Evolutionary conservation across 2,888 invertebrate genomes (phyloP).

Genomic region (Pseudeuparius sepicola): DNA sequence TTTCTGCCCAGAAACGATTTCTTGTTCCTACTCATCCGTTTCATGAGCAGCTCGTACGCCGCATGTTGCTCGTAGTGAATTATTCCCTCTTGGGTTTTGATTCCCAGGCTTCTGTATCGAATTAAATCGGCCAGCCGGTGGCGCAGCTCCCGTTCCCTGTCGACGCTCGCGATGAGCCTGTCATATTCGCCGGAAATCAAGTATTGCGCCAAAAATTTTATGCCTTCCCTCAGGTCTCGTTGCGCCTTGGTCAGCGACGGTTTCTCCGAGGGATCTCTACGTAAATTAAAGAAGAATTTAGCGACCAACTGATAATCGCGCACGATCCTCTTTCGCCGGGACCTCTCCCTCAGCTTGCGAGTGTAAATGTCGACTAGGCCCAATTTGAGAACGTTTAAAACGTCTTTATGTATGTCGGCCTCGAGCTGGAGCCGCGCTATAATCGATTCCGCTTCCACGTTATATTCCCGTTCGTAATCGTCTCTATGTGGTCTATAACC

Average conservation of each 20-base stretch:
- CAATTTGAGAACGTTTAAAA: conserved; percentile 81
- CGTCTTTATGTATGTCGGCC: conserved; percentile 74
- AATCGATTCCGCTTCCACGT: conserved; percentile 79
- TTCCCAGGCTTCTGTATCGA: conserved; percentile 77
- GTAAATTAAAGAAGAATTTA: conserved; percentile 63
- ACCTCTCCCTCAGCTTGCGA: conserved; percentile 71
- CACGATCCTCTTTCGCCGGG: conserved; percentile 79
- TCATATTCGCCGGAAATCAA: conserved; percentile 79
- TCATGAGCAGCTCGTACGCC: conserved; percentile 44
- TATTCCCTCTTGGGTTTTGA: conserved; percentile 75
- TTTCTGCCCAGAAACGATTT: no score
- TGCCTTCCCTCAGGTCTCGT: conserved; percentile 69
- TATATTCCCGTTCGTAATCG: conserved; percentile 93
- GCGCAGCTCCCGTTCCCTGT: conserved; percentile 76
- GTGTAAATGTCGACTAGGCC: conserved; percentile 91
- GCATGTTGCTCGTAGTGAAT: conserved; percentile 79
- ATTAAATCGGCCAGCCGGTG: conserved; percentile 72
- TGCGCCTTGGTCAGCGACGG: conserved; percentile 47
- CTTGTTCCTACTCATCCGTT: no score
- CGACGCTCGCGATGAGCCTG: conserved; percentile 64
- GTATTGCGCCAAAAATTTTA: conserved; percentile 81
- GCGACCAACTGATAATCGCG: conserved; percentile 85
- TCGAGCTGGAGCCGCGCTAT: conserved; percentile 76
- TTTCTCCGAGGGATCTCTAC: conserved; percentile 37
- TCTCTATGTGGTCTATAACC: conserved; percentile 94